Conservation (phyloP, 1,140 invertebrate genomes). For the Orius insidiosus region DNA sequence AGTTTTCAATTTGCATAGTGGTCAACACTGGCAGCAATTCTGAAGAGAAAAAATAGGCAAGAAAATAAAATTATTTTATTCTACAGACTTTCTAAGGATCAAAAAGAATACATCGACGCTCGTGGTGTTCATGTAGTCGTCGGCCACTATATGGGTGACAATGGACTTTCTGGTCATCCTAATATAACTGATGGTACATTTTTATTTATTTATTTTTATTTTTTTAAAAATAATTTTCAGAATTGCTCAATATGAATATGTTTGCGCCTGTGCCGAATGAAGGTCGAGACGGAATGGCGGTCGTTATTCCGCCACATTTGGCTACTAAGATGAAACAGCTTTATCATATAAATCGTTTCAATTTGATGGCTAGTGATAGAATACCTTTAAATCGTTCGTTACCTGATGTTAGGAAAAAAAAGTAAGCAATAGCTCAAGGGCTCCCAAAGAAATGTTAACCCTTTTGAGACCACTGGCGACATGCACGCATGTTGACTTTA, state of each 20-base stretch:
- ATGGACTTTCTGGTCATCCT: slow-evolving; percentile 33
- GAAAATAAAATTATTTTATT: slow-evolving; percentile 5
- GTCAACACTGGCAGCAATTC: not conserved
- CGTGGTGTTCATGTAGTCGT: slow-evolving; percentile 60
- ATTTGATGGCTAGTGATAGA: slow-evolving; percentile 77
- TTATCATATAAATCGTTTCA: slow-evolving; percentile 80
- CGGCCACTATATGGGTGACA: slow-evolving; percentile 64
- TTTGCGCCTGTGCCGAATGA: slow-evolving; percentile 55
- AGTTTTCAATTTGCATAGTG: not conserved
- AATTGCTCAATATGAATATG: slow-evolving; percentile 65
- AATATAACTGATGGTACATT: slow-evolving; percentile 59
- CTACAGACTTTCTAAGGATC: slow-evolving; percentile 28
- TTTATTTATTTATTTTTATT: slow-evolving; percentile 14
- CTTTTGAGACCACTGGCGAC: too few species aligned
- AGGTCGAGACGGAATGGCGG: slow-evolving; percentile 64
- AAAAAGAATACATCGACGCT: slow-evolving; percentile 51
- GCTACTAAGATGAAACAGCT: slow-evolving; percentile 57
- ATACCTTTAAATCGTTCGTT: slow-evolving; percentile 78
- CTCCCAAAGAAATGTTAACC: too few species aligned
- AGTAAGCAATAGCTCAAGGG: slow-evolving; percentile 28
- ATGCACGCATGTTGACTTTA: too few species aligned
- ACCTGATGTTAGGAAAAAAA: slow-evolving; percentile 67
- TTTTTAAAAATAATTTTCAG: slow-evolving; percentile 31
- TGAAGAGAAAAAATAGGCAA: not conserved
- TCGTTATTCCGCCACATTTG: slow-evolving; percentile 57